phyloP scores from a whole-genome alignment of 2,797 vertebrate species.

The Myiotriccus ornatus region DNA sequence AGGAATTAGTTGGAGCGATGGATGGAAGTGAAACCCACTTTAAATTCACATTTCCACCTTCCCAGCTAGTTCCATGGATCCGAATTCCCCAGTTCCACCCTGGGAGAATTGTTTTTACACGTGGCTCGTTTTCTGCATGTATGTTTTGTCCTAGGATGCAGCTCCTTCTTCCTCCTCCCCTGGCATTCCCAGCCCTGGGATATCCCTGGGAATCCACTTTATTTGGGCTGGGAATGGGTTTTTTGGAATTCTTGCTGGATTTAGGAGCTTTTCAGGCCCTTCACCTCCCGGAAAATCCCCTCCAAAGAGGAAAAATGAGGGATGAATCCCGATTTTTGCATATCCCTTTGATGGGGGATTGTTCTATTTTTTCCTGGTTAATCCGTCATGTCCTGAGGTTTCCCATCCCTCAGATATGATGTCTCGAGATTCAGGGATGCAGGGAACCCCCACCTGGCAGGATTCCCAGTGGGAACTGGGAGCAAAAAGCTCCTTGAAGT shows the following conservation, averaged over 20 bases:
- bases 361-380: not conserved
- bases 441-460: not conserved
- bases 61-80: not conserved
- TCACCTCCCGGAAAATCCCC: not conserved
- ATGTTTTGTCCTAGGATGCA: not conserved
- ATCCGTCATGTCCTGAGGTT: not conserved
- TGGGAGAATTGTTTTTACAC: not conserved
- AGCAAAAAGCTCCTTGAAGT: not conserved
- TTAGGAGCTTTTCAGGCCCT: not conserved
- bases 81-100: not conserved
- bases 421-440: not conserved
- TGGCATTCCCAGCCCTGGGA: not conserved
- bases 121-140: too few species aligned
- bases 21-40: too few species aligned
- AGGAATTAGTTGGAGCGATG: too few species aligned
- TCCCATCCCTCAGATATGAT: not conserved
- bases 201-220: not conserved
- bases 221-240: not conserved
- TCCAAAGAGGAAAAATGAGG: rapidly evolving
- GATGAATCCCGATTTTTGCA: not conserved
- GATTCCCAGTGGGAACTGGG: not conserved
- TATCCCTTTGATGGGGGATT: not conserved
- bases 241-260: not conserved
- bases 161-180: not conserved
- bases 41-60: not conserved